Conservation (phyloP, 2,113 vertebrate genomes). For the Galbula dea region DNA sequence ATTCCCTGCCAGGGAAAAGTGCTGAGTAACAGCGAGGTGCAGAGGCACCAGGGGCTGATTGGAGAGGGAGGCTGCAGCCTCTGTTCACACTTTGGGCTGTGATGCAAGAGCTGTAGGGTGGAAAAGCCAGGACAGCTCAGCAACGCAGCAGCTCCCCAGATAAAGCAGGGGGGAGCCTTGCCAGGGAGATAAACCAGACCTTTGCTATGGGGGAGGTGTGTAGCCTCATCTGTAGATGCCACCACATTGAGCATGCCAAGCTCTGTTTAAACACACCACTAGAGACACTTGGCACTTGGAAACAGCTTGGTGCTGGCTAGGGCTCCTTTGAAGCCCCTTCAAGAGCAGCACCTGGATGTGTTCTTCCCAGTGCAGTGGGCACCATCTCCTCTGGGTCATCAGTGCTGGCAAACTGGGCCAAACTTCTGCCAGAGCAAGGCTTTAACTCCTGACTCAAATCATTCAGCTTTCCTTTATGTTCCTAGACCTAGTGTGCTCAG, state of each 20-base stretch:
- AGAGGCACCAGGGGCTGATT: background rate
- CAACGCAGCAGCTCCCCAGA: background rate
- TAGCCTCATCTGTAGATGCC: background rate
- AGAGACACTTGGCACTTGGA: background rate
- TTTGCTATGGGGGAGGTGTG: background rate
- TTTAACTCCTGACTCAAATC: background rate
- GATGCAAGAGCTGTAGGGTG: background rate
- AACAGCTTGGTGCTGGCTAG: background rate
- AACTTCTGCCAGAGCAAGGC: background rate
- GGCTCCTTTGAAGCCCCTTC: background rate
- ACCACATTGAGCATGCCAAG: rapidly evolving
- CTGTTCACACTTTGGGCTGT: background rate
- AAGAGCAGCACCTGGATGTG: background rate
- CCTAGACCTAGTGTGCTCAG: rapidly evolving
- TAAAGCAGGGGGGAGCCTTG: background rate
- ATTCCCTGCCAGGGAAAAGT: slow-evolving; percentile 51
- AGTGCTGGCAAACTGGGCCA: background rate
- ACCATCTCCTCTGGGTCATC: background rate
- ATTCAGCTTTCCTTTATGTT: background rate
- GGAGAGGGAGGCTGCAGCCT: background rate
- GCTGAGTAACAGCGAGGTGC: slow-evolving; percentile 56
- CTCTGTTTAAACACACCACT: background rate
- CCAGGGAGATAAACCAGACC: background rate
- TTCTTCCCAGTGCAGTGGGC: background rate
- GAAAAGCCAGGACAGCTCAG: background rate